A percentile compares a stretch with the other conserved stretches of the same genome.
These are phyloP conservation scores for Poliocrania exsul DNA, from an alignment of 2,797 vertebrate genomes.

Conservation along the genomic window DNA sequence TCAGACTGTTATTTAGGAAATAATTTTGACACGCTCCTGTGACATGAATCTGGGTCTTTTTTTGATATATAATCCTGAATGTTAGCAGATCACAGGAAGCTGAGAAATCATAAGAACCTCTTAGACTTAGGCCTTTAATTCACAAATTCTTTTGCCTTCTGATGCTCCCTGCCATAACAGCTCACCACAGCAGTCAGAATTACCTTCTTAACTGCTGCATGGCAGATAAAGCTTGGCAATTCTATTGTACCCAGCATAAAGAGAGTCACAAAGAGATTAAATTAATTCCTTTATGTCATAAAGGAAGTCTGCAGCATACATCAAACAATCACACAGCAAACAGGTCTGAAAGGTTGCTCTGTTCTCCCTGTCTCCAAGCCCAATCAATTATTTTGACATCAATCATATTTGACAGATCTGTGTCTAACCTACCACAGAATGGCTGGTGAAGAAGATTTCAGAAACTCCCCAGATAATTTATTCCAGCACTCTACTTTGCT, in stretches of 20 bases:
- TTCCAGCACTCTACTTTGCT: neutral
- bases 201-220: constrained; percentile 26
- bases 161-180: constrained; percentile 8
- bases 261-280: constrained; percentile 26
- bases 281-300: constrained; percentile 32
- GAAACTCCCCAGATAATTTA: neutral
- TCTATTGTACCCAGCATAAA: constrained; percentile 17
- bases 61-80: neutral
- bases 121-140: constrained; percentile 16
- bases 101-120: neutral
- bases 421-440: neutral
- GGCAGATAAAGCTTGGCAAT: constrained; percentile 33
- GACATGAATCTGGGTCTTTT: neutral
- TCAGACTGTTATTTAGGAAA: neutral
- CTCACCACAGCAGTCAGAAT: constrained; percentile 17
- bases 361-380: neutral
- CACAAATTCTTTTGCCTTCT: neutral
- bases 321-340: neutral
- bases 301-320: neutral
- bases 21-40: neutral
- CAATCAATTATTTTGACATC: neutral
- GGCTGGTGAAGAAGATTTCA: neutral
- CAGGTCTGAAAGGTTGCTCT: neutral
- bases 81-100: constrained; percentile 23
- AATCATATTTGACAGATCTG: neutral